Base-by-base conservation (phyloP, 2,113 vertebrate genomes). In the Oncorhynchus nerka region DNA sequence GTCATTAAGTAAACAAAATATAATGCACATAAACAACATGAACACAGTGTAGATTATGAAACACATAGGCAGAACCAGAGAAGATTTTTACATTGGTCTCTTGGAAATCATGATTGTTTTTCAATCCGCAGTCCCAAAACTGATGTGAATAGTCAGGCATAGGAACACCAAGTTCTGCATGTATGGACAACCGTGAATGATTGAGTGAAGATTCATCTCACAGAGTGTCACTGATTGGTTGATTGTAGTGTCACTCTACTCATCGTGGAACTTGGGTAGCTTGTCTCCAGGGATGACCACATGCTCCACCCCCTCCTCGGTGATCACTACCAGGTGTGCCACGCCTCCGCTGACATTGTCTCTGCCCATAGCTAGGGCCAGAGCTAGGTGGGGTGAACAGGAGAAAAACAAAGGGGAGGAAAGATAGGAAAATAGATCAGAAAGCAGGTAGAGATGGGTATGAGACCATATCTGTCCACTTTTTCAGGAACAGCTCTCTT, bases 331-430 rank as follows among this genome's bases (percentile, higher is more conserved):
- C 79, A 94, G 78, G 84, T 93, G 85, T 71, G 75, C 92, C 45
- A 94, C 87, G 0, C 93, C 93, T 1, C 93, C 93, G 2, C 93
- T 93, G 71, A 89, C 92, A 61, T 93, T 93, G 84, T 93, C 93
- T 80, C 93, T 83, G 77, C 90, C 92, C 85, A 94, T 93, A 19
- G 93, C 93, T 70, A 94, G 70, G 0, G 93, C 85, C 0, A 94
- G 80, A 81, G 93, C 93, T 93, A 61, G 12, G 8, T 66, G 70
- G 45, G 45, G 7, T 5, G 71, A 57, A 15, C 75, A 39, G 72
- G 73, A 62, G 32, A 62, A 13, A 3, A 15, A 30, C 51, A 39
- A 66, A 34, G 4, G 49, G 12, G 19, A 22, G 9, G 5, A 59
- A 22, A 26, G 70, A 68, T 30, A 45, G 39, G 39, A 30, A 66